These are phyloP conservation scores for Cecropterus lyciades DNA, from an alignment of 1,140 invertebrate genomes.

Conservation along the genomic window DNA sequence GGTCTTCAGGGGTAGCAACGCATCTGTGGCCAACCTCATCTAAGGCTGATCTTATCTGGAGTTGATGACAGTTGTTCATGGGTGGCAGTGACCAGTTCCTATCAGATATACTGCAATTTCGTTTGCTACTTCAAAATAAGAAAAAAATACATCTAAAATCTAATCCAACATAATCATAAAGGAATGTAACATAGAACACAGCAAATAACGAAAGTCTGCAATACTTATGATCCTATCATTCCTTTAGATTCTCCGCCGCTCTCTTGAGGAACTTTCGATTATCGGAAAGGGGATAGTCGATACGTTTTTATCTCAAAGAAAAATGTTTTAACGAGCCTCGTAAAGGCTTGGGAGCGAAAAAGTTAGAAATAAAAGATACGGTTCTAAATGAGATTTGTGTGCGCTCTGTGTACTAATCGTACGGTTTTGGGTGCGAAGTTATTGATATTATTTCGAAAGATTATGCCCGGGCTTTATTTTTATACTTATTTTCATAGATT, in stretches of 20 bases:
- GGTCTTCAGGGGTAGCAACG: too few relatives aligned
- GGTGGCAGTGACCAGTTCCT: too few relatives aligned
- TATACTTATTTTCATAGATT: too few relatives aligned
- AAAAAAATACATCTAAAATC: too few relatives aligned
- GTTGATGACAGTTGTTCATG: too few relatives aligned
- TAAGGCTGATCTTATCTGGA: too few relatives aligned
- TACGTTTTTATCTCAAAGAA: constrained; percentile 27
- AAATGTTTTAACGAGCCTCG: constrained; percentile 16
- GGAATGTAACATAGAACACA: background rate
- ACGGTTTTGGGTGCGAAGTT: background rate
- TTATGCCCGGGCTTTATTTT: too few relatives aligned
- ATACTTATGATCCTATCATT: constrained; percentile 36
- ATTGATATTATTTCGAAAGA: background rate
- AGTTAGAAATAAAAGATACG: constrained; percentile 17
- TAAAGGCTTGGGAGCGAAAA: constrained; percentile 8
- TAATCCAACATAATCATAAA: background rate
- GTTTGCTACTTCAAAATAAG: too few relatives aligned
- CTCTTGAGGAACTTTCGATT: constrained; percentile 31
- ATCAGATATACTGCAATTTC: too few relatives aligned
- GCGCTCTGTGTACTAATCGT: background rate
- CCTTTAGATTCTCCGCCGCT: constrained; percentile 23
- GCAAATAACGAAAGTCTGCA: constrained; percentile 22
- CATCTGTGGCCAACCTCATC: background rate
- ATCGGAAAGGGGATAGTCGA: constrained; percentile 23
- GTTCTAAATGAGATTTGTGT: constrained; percentile 12